Evolutionary conservation across 2,113 vertebrate genomes (phyloP).

Genomic region (Tauraco erythrolophus): DNA sequence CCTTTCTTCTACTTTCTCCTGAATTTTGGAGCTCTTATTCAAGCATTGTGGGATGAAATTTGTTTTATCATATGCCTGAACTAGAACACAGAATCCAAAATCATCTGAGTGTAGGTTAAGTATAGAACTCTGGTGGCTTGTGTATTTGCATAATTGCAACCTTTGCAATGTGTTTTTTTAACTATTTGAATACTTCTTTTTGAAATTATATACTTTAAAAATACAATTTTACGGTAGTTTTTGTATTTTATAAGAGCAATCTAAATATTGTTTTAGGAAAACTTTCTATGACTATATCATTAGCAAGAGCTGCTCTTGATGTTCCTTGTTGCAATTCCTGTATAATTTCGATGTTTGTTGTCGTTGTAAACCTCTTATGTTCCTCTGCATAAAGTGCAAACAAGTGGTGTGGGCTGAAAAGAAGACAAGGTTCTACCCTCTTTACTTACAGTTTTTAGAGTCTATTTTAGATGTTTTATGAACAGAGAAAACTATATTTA

Average conservation of each 20-base stretch:
- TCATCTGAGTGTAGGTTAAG: not conserved
- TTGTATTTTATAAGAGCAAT: not conserved
- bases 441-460: not conserved
- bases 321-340: not conserved
- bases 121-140: not conserved
- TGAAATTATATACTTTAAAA: not conserved
- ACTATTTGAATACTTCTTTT: not conserved
- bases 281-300: not conserved
- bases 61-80: not conserved
- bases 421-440: not conserved
- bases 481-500: conserved; percentile 12
- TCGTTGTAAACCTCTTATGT: not conserved
- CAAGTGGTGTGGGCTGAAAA: not conserved
- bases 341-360: not conserved
- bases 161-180: not conserved
- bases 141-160: not conserved
- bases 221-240: not conserved
- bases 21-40: not conserved
- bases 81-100: not conserved
- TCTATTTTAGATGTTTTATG: not conserved
- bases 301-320: not conserved
- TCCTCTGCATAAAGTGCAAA: not conserved
- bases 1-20: not conserved
- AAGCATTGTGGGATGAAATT: not conserved
- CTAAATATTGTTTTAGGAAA: not conserved